Evolutionary conservation across 2,797 vertebrate genomes (phyloP), one percentile per base, ranked within the genome.

Genomic region (Allobates femoralis): DNA sequence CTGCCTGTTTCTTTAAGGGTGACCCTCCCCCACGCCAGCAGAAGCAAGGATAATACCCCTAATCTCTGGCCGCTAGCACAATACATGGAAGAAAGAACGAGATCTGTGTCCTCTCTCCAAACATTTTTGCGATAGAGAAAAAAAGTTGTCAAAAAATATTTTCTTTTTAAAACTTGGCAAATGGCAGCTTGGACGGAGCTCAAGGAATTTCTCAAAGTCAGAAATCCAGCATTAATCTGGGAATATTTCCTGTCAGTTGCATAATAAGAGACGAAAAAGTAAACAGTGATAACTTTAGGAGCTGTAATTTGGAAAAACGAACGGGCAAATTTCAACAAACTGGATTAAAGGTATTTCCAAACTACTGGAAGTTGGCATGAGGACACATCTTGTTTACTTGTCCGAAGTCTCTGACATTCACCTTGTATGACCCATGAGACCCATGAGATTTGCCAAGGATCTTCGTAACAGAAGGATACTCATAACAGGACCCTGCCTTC

Each of bases 161-260:
- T 84, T 55, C 60, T 78, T 67, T 84, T 16, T 11, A 46, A 50
- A 53, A 64, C 74, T 85, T 85, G 74, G 74, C 74, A 67, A 85
- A 66, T 64, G 8, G 23, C 2, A 28, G 46, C 46, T 85, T 84
- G 83, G 60, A 67, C 30, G 30, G 0, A 19, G 41, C 60, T 78
- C 74, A 67, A 85, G 74, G 74, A 78, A 78, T 77, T 78, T 78
- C 60, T 78, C 46, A 50, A 75, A 74, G 58, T 84, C 41, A 83
- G 32, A 80, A 80, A 67, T 83, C 69, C 69, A 67, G 71, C 50
- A 66, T 51, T 76, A 75, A 30, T 74, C 74, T 76, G 37, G 71
- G 3, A 76, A 76, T 84, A 50, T 84, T 84, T 84, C 71, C 82
- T 62, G 71, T n/a, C 55, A 28, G 53, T 84, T 84, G 55, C 56